Evolutionary conservation across 1,140 invertebrate species (phyloP), one percentile per base, ranked within the genome.

Genomic region (Halictus rubicundus): DNA sequence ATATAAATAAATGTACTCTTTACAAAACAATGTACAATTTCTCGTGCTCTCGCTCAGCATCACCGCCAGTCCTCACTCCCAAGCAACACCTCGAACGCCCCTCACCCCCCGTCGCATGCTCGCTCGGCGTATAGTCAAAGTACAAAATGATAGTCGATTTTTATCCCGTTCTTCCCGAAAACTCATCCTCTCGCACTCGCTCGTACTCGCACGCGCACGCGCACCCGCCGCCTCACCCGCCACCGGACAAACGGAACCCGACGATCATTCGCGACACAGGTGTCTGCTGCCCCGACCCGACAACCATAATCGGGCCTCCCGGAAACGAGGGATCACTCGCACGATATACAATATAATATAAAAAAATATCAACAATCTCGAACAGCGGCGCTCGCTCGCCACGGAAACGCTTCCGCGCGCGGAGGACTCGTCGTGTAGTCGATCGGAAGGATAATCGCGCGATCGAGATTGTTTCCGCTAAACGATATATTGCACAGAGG

Each of bases 1-100:
- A 94, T 94, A 94, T 93, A 94, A 94, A 94, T 94, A 94, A 94
- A 94, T 94, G 93, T 94, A 93, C 94, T 92, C 90, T 91, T 91
- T 91, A 91, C 90, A 92, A 91, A 91, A 92, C 87, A 91, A 92
- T 92, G 87, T 92, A 92, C 90, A 92, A 87, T 89, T 88, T 39
- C 59, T 46, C 88, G 23, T 57, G 49, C 64, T 63, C 85, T 61
- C 60, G 19, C 32, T 42, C 61, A 42, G n/a, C 52, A 21, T 76
- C 70, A 69, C 59, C 16, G 6, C 0, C 14, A n/a, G n/a, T 21
- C 9, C 4, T 21, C n/a, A 3, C 5, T 12, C 5, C 16, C 57
- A 59, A 14, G 5, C n/a, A n/a, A 3, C 2, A 7, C n/a, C 0
- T 3, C 6, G 21, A 9, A 19, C 12, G 16, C 7, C 9, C 21